Conservation (phyloP, 2,888 invertebrate genomes). For the Bruchidius siliquastri region DNA sequence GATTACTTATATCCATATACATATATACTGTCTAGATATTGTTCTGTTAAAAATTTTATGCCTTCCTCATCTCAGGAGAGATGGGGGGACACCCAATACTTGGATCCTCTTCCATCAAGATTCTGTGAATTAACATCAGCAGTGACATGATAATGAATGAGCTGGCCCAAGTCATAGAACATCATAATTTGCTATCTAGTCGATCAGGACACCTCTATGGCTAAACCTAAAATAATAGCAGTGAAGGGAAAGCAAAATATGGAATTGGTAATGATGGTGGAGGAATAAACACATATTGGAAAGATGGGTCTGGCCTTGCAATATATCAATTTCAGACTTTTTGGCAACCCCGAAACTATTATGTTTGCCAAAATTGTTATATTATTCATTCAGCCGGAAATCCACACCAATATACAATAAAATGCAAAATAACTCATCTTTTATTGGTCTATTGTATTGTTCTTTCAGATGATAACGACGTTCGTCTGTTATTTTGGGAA, state of each 20-base stretch:
- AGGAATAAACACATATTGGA: slow-evolving; percentile 28
- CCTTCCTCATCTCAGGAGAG: too few species aligned
- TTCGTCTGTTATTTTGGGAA: background rate
- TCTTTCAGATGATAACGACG: background rate
- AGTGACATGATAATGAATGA: too few species aligned
- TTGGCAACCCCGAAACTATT: background rate
- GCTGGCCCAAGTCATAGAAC: too few species aligned
- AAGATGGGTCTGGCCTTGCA: slow-evolving; percentile 17
- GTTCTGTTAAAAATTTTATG: too few species aligned
- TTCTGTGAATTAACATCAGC: too few species aligned
- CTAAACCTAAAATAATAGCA: slow-evolving; percentile 21
- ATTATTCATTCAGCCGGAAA: background rate
- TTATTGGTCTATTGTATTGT: background rate
- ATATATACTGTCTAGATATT: too few species aligned
- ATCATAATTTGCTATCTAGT: too few species aligned
- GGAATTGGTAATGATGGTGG: slow-evolving; percentile 21
- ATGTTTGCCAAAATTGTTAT: background rate
- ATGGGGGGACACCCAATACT: too few species aligned
- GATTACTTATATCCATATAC: too few species aligned
- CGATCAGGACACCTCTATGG: background rate
- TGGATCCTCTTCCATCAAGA: too few species aligned
- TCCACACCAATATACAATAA: background rate
- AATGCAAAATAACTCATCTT: background rate
- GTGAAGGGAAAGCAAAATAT: slow-evolving; percentile 23
- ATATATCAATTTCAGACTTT: slow-evolving; percentile 13